Evolutionary conservation across 2,888 invertebrate species (phyloP), one percentile per base, ranked within the genome.

Genomic region (Andrena minutula): DNA sequence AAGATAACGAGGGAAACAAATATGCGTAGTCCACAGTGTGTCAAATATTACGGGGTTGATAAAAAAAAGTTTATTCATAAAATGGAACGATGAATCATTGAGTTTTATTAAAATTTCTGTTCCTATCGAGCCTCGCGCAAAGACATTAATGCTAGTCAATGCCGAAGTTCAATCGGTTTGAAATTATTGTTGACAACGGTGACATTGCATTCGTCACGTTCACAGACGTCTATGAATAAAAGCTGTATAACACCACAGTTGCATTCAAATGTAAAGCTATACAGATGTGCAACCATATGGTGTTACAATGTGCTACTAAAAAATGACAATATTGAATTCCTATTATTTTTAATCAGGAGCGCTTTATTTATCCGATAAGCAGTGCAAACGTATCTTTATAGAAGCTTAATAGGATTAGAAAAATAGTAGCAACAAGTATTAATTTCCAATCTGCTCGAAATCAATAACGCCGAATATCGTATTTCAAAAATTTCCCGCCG

Each of bases 161-260:
- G 41, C 16, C 32, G 49, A 60, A n/a, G 28, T 60, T 58, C 6
- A 23, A 32, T 30, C n/a, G 0, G 10, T 51, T 61, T 5, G 0
- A 23, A 47, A 75, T 51, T 32, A 35, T 61, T 61, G 47, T 78
- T 49, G 49, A 60, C 23, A 41, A 2, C 2, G 51, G 41, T 41
- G 20, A 51, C 8, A 20, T 51, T 20, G 51, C 8, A 10, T 12
- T 56, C 10, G 23, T 51, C 23, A 26, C 23, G 23, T 56, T 26
- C 10, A 5, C 4, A 56, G 23, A 26, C 0, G 23, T 56, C 4
- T 56, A 56, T 12, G 20, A 23, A 20, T 20, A 56, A 23, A 23
- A 20, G 23, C 10, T 56, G 20, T 26, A 12, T 26, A 56, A 56
- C 10, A 26, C 23, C 10, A 26, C 3, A 56, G 10, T 23, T 26